Base-by-base conservation (phyloP, 2,797 vertebrate genomes). In the Apogon hyalosoma region DNA sequence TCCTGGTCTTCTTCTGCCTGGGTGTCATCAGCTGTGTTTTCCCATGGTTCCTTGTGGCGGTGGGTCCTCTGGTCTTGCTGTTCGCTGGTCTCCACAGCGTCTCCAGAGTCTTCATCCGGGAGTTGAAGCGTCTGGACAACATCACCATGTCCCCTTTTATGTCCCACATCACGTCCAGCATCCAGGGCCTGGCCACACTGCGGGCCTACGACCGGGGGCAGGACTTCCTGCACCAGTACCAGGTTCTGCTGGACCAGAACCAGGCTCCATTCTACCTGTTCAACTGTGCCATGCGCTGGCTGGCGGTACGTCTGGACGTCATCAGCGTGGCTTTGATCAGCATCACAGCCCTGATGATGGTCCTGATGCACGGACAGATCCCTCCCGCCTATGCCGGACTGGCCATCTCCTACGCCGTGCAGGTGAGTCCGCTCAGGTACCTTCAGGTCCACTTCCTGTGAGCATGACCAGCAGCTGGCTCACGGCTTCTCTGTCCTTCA, bases 211-310 rank as follows among this genome's bases (percentile, higher is more conserved):
- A 88, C 77, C 95, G 94, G 88, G 94, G 94, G 41, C 92, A 93
- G 21, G 96, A 97, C 77, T 97, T 97, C 88, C 92, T 97, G 42
- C 86, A 87, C 75, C 96, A 96, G 89, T 97, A 96, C 87, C 95
- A 96, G 86, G 93, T 95, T 71, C 92, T 97, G 47, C 86, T 97
- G 48, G 96, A 98, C 88, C 92, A 92, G 90, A 98, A 98, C 86
- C 96, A 97, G 72, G 94, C 96, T 0, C 95, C 95, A 0, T 95
- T 96, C 81, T 97, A 95, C 88, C 77, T 97, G 53, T 98, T 97
- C 88, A 97, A 92, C 57, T 97, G 96, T 8, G 96, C 96, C 0
- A 97, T 96, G 96, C 94, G 96, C 53, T 98, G 96, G 96, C 90
- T 98, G 63, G 96, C 96, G 0, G 94, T 98, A 52, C 93, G 96